Base-by-base conservation (phyloP, 2,797 vertebrate genomes). In the Micropoecilia bifurca region DNA sequence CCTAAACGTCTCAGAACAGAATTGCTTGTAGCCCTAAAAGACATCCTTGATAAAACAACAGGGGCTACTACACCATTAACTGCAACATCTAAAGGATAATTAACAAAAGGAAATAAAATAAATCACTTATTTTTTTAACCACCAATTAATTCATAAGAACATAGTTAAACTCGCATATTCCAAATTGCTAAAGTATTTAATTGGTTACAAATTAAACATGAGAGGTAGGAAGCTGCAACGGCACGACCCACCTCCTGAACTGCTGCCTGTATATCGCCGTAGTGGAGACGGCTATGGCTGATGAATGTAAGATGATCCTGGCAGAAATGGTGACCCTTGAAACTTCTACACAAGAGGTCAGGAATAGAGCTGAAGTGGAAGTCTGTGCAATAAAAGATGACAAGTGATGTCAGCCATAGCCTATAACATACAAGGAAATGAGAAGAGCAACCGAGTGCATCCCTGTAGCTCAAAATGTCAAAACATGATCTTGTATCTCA, bases 351-450 rank as follows among this genome's bases (percentile, higher is more conserved):
- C 69, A 82, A 25, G 82, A 80, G 39, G 50, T 75, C 39, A 39
- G 18, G 39, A 83, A 10, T 72, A 71, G 82, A 87, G 78, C 75
- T 82, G 83, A 88, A 76, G 80, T 85, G 86, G 79, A 86, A 90
- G 86, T 75, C 63, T 85, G 73, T 73, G 68, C 82, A 81, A 57
- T 28, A 66, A 59, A 87, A 45, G 61, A 75, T 59, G 81, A 85
- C 82, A 83, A 77, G 82, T 83, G 81, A 68, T 48, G 81, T 87
- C 81, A 77, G 81, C 72, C 73, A 72, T 78, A 77, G 84, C 74
- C 86, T 73, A 36, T 43, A 79, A 79, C 69, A 75, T 74, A 74
- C 76, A 71, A 87, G 68, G 45, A 85, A 85, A 89, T 83, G 63
- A 85, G 76, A 85, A 16, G 80, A 79, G 68, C 89, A 88, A 36